These are phyloP conservation scores for Crypturellus undulatus DNA, from an alignment of 2,113 vertebrate species.

Conservation along the genomic window DNA sequence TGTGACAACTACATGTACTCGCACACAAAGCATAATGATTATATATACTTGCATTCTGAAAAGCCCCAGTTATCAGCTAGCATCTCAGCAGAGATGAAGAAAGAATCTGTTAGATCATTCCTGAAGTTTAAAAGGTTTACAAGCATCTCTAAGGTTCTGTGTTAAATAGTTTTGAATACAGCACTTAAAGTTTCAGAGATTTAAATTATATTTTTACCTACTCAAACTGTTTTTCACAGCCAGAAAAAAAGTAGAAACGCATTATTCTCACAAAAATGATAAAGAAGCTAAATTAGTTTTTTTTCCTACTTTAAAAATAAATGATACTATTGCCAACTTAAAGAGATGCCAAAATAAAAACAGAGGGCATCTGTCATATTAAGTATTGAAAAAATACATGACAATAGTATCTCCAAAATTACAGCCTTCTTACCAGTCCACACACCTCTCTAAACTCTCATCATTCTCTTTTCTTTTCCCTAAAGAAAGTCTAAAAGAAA, in stretches of 20 bases:
- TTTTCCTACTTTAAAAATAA: not conserved
- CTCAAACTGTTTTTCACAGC: conserved; percentile 9
- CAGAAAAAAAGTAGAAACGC: not conserved
- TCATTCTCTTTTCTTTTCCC: not conserved
- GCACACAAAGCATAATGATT: not conserved
- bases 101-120: not conserved
- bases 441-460: not conserved
- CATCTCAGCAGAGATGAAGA: not conserved
- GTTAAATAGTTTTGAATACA: not conserved
- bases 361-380: not conserved
- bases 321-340: not conserved
- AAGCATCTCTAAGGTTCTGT: not conserved
- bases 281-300: not conserved
- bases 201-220: not conserved
- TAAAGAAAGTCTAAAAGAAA: not conserved
- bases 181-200: not conserved
- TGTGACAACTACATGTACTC: not conserved
- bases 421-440: not conserved
- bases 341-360: not conserved
- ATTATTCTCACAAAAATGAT: not conserved
- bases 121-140: not conserved
- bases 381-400: too few relatives aligned
- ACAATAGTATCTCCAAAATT: not conserved
- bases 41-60: not conserved
- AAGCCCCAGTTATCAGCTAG: not conserved